Percentiles rank a stretch among this genome's conserved stretches.
Evolutionary conservation across 2,888 invertebrate species (phyloP).

Genomic region (Mythimna ferrago): DNA sequence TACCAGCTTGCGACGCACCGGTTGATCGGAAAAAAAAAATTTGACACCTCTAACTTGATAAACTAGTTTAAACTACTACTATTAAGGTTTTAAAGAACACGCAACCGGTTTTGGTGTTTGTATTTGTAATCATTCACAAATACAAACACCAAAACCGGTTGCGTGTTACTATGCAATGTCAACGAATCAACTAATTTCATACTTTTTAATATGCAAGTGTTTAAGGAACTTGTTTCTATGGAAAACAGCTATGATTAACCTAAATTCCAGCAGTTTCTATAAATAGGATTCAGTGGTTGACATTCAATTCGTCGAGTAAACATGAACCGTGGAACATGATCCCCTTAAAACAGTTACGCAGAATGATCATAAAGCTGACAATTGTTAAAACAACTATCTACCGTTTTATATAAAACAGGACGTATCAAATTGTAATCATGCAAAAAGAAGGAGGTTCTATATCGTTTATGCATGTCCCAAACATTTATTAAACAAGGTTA

Average conservation of each 20-base stretch:
- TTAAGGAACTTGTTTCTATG: slow-evolving; percentile 30
- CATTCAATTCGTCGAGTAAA: slow-evolving; percentile 22
- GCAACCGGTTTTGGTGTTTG: slow-evolving; percentile 39
- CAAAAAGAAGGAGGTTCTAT: slow-evolving; percentile 13
- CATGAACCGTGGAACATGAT: slow-evolving; percentile 6
- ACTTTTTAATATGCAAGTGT: slow-evolving; percentile 14
- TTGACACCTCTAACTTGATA: slow-evolving; percentile 20
- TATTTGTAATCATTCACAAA: slow-evolving; percentile 29
- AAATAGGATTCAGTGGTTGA: slow-evolving; percentile 5
- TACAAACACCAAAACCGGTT: slow-evolving; percentile 40
- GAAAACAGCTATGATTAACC: slow-evolving; percentile 36
- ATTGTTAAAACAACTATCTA: slow-evolving; percentile 21
- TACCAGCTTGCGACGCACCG: slow-evolving; percentile 51
- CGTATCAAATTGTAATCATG: slow-evolving; percentile 17
- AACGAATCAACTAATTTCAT: slow-evolving; percentile 30
- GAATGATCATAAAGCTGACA: not conserved
- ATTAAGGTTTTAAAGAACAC: slow-evolving; percentile 7
- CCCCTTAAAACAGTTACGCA: not conserved
- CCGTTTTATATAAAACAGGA: slow-evolving; percentile 33
- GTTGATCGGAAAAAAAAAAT: slow-evolving; percentile 41
- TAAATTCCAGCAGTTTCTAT: slow-evolving; percentile 22
- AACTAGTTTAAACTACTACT: slow-evolving; percentile 33
- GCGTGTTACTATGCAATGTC: slow-evolving; percentile 18
- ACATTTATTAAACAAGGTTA: slow-evolving; percentile 36
- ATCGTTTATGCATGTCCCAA: not conserved